These are phyloP conservation scores for Drosophila navojoa DNA, from an alignment of 1,140 invertebrate genomes.

Conservation along the genomic window DNA sequence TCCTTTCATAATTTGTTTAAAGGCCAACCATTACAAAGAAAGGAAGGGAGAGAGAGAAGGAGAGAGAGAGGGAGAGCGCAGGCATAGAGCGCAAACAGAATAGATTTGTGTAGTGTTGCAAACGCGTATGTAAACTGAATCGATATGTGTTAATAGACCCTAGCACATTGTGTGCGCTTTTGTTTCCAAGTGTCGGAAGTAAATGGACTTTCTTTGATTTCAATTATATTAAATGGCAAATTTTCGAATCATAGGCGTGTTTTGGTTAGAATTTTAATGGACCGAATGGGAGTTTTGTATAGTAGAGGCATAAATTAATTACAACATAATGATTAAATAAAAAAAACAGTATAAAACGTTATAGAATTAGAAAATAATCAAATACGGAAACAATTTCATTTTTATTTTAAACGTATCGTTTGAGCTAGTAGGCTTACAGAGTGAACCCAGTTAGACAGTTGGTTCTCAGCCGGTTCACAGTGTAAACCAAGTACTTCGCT, in stretches of 20 bases:
- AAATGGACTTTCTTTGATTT: slow-evolving; percentile 26
- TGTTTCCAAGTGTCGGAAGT: slow-evolving; percentile 6
- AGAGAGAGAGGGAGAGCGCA: neutral
- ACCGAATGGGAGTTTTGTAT: too few species aligned
- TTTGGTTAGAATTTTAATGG: neutral
- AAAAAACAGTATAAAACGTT: too few species aligned
- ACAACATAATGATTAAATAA: too few species aligned
- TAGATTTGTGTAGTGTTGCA: slow-evolving; percentile 26
- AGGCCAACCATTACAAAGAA: slow-evolving; percentile 22
- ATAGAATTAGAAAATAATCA: too few species aligned
- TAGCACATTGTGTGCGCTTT: slow-evolving; percentile 10
- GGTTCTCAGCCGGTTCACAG: too few species aligned
- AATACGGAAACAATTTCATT: too few species aligned
- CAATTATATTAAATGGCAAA: slow-evolving; percentile 20
- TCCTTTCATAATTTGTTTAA: slow-evolving; percentile 46
- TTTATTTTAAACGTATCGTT: too few species aligned
- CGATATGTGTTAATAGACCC: slow-evolving; percentile 42
- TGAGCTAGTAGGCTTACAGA: too few species aligned
- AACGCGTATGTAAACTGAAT: slow-evolving; percentile 32
- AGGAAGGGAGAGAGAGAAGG: neutral
- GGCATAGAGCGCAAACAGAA: slow-evolving; percentile 1
- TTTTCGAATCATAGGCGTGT: neutral
- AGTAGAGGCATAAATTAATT: too few species aligned
- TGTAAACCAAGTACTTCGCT: too few species aligned
- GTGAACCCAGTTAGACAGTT: too few species aligned